Evolutionary conservation across 2,797 vertebrate species (phyloP).

Genomic region (Chloroceryle inda): DNA sequence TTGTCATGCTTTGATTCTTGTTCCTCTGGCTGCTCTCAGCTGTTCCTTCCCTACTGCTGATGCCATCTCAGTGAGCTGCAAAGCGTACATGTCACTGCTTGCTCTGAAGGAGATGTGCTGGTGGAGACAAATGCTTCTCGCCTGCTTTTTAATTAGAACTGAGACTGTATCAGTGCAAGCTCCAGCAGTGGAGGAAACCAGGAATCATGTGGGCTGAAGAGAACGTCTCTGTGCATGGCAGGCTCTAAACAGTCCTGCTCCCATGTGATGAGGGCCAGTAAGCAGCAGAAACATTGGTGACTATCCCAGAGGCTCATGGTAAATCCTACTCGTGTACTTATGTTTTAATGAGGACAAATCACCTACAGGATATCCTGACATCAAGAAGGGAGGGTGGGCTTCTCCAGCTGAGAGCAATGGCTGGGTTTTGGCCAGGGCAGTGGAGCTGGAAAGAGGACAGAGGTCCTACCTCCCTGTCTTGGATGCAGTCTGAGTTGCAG

Average conservation of each 20-base stretch:
- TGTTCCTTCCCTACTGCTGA: not conserved
- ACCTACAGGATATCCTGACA: not conserved
- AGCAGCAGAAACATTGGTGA: not conserved
- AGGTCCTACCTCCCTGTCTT: not conserved
- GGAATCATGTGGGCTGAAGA: not conserved
- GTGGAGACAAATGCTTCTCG: not conserved
- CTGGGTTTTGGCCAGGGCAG: not conserved
- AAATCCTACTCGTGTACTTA: not conserved
- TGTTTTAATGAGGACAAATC: not conserved
- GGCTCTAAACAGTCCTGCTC: not conserved
- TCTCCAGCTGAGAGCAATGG: not conserved
- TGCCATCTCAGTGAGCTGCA: not conserved
- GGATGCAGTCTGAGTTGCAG: accelerated
- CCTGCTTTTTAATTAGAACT: not conserved
- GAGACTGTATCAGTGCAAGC: accelerated
- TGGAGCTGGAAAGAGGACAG: not conserved
- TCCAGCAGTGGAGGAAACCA: not conserved
- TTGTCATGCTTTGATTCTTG: not conserved
- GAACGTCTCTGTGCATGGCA: not conserved
- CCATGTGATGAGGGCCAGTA: accelerated
- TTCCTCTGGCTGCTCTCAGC: not conserved
- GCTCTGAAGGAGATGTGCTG: not conserved
- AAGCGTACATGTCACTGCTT: not conserved
- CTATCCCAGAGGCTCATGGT: not conserved
- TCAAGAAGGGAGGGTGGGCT: not conserved